Conservation (phyloP, 2,797 vertebrate genomes). For the Dallia pectoralis region DNA sequence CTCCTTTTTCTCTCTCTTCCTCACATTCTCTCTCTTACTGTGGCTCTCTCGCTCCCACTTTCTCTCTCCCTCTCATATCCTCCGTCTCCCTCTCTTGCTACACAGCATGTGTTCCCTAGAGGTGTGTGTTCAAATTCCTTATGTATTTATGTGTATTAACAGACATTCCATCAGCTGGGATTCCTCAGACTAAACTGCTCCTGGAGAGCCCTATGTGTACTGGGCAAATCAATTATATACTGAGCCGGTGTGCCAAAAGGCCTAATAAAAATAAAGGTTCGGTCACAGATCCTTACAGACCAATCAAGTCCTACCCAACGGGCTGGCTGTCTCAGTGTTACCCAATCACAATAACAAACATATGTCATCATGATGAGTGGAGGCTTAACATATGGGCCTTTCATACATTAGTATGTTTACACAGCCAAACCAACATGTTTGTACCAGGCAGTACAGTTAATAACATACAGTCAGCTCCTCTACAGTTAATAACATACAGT, state of each 20-base stretch:
- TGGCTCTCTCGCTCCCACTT: too few species aligned
- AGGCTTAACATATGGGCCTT: neutral
- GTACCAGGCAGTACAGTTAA: neutral
- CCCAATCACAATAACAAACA: neutral
- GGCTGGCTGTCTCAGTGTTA: neutral
- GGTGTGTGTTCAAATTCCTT: too few species aligned
- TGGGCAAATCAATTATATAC: neutral
- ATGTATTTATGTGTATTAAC: neutral
- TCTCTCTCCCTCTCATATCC: too few species aligned
- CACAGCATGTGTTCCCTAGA: neutral
- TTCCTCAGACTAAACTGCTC: neutral
- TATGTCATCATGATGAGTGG: too few species aligned
- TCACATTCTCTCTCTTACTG: too few species aligned
- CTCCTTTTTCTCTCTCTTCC: too few species aligned
- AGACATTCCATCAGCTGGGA: neutral
- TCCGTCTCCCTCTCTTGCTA: neutral
- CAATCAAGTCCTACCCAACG: neutral
- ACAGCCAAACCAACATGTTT: neutral
- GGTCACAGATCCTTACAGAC: neutral
- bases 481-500: neutral
- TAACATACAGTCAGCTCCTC: neutral
- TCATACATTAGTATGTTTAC: conserved; percentile 1
- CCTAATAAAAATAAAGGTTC: neutral
- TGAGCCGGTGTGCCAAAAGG: neutral
- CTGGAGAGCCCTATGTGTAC: neutral